Evolutionary conservation across 2,113 vertebrate species (phyloP), one percentile per base, ranked within the genome.

Genomic region (Gymnarchus niloticus): DNA sequence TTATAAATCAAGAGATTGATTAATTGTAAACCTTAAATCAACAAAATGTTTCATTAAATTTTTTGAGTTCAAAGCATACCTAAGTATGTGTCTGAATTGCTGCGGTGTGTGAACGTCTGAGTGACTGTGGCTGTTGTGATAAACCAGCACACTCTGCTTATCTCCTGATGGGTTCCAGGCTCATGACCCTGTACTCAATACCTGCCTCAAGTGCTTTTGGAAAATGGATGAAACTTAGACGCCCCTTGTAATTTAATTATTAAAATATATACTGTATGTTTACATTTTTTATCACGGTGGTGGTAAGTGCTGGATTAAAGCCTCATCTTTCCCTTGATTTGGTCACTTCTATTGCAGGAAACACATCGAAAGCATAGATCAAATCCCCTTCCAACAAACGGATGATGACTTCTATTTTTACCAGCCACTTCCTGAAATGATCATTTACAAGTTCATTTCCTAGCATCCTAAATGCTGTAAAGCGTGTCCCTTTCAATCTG

Each of bases 401-500:
- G 80, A 82, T 48, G 51, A 28, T 14, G 17, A 33, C 80, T 82
- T 19, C 19, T 82, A 54, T 41, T 73, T 19, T 17, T 17, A 28
- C 80, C 80, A 56, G 37, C 28, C 37, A n/a, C 80, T 54, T 82
- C 80, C 49, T 49, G 77, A 28, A 81, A 82, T n/a, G 28, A 56
- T n/a, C 23, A 33, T 51, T 82, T 82, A 82, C 21, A 83, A 57
- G 56, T 57, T 44, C 33, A 57, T 83, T 83, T 57, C 33, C 28
- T 54, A 59, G 82, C 52, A 57, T 10, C 33, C 25, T 48, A 54
- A 28, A 19, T 12, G 25, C 33, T 41, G 19, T 17, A 14, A 69
- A 65, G 69, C 83, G 49, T 25, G 25, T 73, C 46, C 23, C 61
- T 52, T 52, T 21, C 46, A 69, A 28, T 84, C 59, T 37, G 25